A percentile compares a stretch with the other conserved stretches of the same genome.
Conservation (phyloP, 2,797 vertebrate genomes). For the Oreochromis mossambicus region DNA sequence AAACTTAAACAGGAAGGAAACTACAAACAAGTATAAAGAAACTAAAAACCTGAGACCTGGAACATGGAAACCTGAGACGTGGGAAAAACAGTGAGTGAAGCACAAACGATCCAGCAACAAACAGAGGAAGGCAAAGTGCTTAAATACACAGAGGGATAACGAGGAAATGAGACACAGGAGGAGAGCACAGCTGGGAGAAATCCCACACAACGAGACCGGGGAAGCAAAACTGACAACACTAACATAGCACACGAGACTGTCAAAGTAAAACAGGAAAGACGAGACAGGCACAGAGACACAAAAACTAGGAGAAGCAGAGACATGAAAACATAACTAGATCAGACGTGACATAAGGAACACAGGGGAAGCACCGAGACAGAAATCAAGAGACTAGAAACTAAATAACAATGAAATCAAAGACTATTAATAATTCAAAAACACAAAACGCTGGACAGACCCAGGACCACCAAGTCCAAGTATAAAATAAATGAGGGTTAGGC, state of each 20-base stretch:
- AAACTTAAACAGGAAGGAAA: background rate
- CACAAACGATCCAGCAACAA: background rate
- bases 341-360: background rate
- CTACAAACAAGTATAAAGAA: background rate
- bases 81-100: background rate
- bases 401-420: background rate
- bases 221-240: background rate
- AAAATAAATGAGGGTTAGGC: accelerated
- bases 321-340: background rate
- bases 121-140: background rate
- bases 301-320: accelerated
- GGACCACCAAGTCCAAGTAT: background rate
- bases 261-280: background rate
- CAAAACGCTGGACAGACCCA: background rate
- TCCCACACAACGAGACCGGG: background rate
- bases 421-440: background rate
- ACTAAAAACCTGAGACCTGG: background rate
- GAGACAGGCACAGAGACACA: background rate
- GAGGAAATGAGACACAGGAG: background rate
- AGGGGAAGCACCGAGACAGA: background rate
- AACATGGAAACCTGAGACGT: background rate
- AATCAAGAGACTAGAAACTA: background rate
- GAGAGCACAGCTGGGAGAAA: background rate
- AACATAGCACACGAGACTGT: background rate
- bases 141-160: background rate